Percentiles rank a stretch among this genome's conserved stretches.
Conservation (phyloP, 1,140 invertebrate genomes). For the Ctenoplectra terminalis region DNA sequence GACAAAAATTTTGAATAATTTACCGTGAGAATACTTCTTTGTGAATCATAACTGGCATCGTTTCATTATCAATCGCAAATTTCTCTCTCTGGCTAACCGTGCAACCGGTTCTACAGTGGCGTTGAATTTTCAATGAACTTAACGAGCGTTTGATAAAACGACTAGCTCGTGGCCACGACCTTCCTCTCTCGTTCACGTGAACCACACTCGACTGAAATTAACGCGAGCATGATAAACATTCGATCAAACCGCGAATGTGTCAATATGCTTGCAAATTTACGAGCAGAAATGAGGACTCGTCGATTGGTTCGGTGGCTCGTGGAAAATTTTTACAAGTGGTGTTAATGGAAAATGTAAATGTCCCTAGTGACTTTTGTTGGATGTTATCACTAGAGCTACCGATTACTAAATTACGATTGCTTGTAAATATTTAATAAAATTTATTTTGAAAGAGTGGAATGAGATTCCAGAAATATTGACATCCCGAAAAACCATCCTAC, state of each 20-base stretch:
- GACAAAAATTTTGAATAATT: not conserved
- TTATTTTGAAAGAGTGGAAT: no score
- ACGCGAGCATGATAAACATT: slow-evolving; percentile 26
- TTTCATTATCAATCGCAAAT: not conserved
- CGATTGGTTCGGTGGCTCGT: not conserved
- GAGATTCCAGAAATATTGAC: no score
- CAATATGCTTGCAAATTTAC: not conserved
- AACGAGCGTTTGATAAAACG: slow-evolving; percentile 50
- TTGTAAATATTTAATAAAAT: no score
- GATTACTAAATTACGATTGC: no score
- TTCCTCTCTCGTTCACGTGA: slow-evolving; percentile 31
- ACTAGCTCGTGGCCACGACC: slow-evolving; percentile 8
- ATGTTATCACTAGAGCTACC: no score
- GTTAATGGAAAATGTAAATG: not conserved
- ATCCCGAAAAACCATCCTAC: no score
- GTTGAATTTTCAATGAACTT: slow-evolving; percentile 52
- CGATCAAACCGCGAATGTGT: slow-evolving; percentile 15
- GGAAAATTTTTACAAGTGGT: not conserved
- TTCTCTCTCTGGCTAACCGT: not conserved
- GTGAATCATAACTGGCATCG: not conserved
- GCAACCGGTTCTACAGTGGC: not conserved
- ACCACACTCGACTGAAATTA: slow-evolving; percentile 14
- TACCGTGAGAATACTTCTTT: not conserved
- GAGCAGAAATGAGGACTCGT: not conserved
- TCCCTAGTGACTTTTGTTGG: not conserved